Evolutionary conservation across 2,113 vertebrate genomes (phyloP), one percentile per base, ranked within the genome.

Genomic region (Collichthys lucidus): DNA sequence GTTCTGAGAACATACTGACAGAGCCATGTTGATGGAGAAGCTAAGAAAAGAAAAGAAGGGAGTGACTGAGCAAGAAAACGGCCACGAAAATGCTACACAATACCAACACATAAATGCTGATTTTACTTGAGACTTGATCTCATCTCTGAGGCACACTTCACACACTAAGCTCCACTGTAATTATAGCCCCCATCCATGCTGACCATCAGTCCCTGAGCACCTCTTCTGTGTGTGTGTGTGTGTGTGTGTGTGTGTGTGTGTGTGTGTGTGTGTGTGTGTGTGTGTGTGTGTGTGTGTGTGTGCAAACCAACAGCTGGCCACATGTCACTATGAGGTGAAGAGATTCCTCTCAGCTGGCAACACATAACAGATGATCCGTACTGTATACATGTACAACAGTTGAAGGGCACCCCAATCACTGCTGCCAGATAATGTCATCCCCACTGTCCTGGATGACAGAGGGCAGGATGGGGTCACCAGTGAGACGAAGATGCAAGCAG

Each of bases 391-490:
- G 53, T 65, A 70, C 31, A 44, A 59, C 70, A 47, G 64, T 56
- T 84, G 80, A 90, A 87, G 71, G 88, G 61, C 75, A 82, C 71
- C 77, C 49, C 84, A 53, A 79, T 82, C 82, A 65, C 63, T 11
- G 53, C 60, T 77, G 82, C 82, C 88, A 88, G 79, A 71, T 71
- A 73, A 79, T 68, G 86, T 87, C 86, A 82, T 68, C 59, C 47
- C 56, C 22, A 53, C 76, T 55, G 74, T 66, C 77, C 63, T 7
- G 74, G 40, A 64, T 70, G 85, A 82, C 79, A 69, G 79, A 72
- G 59, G 86, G 35, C 47, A 16, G 66, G 53, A 57, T 2, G 26
- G 62, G 84, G 70, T 84, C 84, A 83, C 50, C 74, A 53, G 70
- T 50, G 19, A 62, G 40, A 53, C n/a, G 24, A 52, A 31, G 47